These are phyloP conservation scores for Drosophila insularis DNA, from an alignment of 1,140 invertebrate species.

Conservation along the genomic window DNA sequence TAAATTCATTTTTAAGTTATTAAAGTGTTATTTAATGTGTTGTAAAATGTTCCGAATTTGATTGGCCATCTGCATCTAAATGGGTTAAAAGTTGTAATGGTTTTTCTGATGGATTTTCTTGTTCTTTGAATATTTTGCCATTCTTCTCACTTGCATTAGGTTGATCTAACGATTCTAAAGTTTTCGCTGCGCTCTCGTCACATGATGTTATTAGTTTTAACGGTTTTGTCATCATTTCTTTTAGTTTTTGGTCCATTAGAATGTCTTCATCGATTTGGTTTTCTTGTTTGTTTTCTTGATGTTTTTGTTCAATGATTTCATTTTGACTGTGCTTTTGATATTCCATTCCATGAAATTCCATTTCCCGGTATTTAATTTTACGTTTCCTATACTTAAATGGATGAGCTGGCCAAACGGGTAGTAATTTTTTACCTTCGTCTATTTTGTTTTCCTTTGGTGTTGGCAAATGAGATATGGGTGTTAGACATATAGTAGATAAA, in stretches of 20 bases:
- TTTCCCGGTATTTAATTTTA: slow-evolving; percentile 7
- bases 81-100: slow-evolving; percentile 12
- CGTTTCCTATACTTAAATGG: slow-evolving; percentile 22
- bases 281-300: not conserved
- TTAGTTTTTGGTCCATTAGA: slow-evolving; percentile 24
- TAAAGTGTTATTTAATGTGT: too few relatives aligned
- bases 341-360: too few relatives aligned
- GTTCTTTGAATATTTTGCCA: not conserved
- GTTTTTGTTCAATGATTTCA: not conserved
- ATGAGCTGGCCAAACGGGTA: slow-evolving; percentile 33
- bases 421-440: not conserved
- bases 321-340: not conserved
- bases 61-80: not conserved
- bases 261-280: slow-evolving; percentile 13
- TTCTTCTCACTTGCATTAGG: not conserved
- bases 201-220: slow-evolving; percentile 25
- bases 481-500: not conserved
- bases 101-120: not conserved
- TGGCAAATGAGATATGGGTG: not conserved
- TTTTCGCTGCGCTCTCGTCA: not conserved
- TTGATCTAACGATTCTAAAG: not conserved
- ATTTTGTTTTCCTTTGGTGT: not conserved
- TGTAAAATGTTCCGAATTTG: not conserved
- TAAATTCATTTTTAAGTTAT: too few relatives aligned
- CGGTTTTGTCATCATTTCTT: slow-evolving; percentile 53